phyloP scores from a whole-genome alignment of 2,113 vertebrate species.

The Oryzias melastigma region DNA sequence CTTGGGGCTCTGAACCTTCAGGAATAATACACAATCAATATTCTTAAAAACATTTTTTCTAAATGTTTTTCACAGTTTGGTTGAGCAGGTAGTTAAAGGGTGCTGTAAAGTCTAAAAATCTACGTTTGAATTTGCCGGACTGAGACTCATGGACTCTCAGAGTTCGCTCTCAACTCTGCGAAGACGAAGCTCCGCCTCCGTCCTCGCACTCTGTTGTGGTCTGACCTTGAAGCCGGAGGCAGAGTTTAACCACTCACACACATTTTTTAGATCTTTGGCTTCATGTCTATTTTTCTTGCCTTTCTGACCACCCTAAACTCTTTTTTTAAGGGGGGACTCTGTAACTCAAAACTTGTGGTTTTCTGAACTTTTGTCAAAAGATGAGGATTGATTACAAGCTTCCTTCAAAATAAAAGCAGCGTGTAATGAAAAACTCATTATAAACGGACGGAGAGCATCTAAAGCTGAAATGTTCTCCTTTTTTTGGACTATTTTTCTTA shows the following conservation, averaged over 20 bases:
- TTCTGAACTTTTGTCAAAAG: conserved; percentile 58
- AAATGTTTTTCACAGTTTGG: too few relatives aligned
- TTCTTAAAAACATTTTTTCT: too few relatives aligned
- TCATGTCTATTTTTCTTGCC: conserved; percentile 44
- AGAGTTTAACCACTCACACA: conserved; percentile 35
- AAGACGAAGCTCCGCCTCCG: too few relatives aligned
- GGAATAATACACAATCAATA: too few relatives aligned
- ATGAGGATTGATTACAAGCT: conserved; percentile 19
- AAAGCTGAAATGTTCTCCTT: conserved; percentile 15
- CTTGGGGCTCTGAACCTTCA: too few relatives aligned
- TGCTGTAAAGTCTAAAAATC: too few relatives aligned
- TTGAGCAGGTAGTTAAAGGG: too few relatives aligned
- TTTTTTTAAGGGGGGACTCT: conserved; percentile 24
- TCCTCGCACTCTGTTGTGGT: conserved; percentile 29
- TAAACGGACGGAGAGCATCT: conserved; percentile 9
- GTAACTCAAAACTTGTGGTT: conserved; percentile 48
- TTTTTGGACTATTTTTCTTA: conserved; percentile 50
- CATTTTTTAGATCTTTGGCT: conserved; percentile 48
- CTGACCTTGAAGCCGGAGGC: conserved; percentile 36
- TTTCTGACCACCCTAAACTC: conserved; percentile 58
- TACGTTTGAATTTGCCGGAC: too few relatives aligned
- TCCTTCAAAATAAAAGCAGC: conserved; percentile 39
- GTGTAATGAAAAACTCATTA: conserved; percentile 30
- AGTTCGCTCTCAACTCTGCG: too few relatives aligned
- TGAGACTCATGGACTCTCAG: too few relatives aligned